phyloP scores from a whole-genome alignment of 2,888 invertebrate species.

The Gastracanthus pulcherrimus region DNA sequence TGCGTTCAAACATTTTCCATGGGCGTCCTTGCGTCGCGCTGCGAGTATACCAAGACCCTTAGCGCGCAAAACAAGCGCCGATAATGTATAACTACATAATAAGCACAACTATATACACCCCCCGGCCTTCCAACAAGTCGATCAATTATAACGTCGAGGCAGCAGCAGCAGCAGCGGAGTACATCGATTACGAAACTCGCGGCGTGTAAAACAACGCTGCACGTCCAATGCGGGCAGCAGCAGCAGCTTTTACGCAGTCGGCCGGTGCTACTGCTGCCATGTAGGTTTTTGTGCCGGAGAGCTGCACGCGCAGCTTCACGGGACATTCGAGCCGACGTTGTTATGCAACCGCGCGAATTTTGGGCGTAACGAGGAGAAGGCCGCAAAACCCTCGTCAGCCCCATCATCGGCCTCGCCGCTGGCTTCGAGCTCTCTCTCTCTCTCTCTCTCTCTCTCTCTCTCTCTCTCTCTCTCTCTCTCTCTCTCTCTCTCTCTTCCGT shows the following conservation, averaged over 20 bases:
- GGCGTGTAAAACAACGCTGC: background rate
- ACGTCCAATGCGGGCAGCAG: background rate
- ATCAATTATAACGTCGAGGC: background rate
- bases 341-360: constrained; percentile 57
- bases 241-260: background rate
- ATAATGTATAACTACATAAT: background rate
- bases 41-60: too few species aligned
- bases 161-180: background rate
- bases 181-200: background rate
- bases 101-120: background rate
- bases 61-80: background rate
- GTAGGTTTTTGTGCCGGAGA: background rate
- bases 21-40: too few species aligned
- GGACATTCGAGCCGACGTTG: constrained; percentile 30
- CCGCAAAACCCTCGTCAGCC: constrained; percentile 59
- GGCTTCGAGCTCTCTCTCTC: background rate
- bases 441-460: background rate
- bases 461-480: background rate
- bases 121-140: background rate
- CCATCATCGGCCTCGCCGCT: constrained; percentile 43
- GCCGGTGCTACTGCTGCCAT: background rate
- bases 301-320: background rate
- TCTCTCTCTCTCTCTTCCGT: background rate
- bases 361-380: constrained; percentile 55
- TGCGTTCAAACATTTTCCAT: background rate